Conservation (phyloP, 2,888 invertebrate genomes). For the Poecilobothrus nobilitatus region DNA sequence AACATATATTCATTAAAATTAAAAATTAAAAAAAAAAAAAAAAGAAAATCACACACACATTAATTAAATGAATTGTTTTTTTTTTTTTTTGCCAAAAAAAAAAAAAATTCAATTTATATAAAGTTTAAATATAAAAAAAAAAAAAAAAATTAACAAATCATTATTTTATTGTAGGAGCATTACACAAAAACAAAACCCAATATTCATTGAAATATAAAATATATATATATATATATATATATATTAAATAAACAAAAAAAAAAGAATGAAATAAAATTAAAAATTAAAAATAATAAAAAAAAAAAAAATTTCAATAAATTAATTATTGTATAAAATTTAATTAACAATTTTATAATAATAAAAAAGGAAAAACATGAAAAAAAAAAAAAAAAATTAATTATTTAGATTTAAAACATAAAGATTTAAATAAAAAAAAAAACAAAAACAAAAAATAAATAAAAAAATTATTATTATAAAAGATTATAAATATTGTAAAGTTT, state of each 20-base stretch:
- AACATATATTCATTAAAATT: too few relatives aligned
- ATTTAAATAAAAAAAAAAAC: not conserved
- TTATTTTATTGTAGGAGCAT: slow-evolving; percentile 1
- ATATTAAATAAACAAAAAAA: too few relatives aligned
- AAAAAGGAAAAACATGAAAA: not conserved
- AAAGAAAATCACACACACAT: too few relatives aligned
- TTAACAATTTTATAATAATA: not conserved
- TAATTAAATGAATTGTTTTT: too few relatives aligned
- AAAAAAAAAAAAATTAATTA: not conserved
- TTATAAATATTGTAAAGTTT: slow-evolving; percentile 6
- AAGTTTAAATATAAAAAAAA: too few relatives aligned
- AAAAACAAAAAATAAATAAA: too few relatives aligned
- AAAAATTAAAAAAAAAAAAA: too few relatives aligned
- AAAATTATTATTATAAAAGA: not conserved
- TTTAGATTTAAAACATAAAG: not conserved
- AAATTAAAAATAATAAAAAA: not conserved
- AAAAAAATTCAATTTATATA: too few relatives aligned
- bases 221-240: too few relatives aligned
- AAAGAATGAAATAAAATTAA: too few relatives aligned
- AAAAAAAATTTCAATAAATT: not conserved
- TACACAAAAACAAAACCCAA: not conserved
- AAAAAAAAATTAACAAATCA: not conserved
- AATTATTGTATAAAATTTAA: slow-evolving; percentile 2
- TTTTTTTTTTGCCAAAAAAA: too few relatives aligned
- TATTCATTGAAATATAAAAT: too few relatives aligned